Percentiles rank a stretch among this genome's conserved stretches.
Evolutionary conservation across 2,797 vertebrate species (phyloP).

Genomic region (Eulemur coronatus): DNA sequence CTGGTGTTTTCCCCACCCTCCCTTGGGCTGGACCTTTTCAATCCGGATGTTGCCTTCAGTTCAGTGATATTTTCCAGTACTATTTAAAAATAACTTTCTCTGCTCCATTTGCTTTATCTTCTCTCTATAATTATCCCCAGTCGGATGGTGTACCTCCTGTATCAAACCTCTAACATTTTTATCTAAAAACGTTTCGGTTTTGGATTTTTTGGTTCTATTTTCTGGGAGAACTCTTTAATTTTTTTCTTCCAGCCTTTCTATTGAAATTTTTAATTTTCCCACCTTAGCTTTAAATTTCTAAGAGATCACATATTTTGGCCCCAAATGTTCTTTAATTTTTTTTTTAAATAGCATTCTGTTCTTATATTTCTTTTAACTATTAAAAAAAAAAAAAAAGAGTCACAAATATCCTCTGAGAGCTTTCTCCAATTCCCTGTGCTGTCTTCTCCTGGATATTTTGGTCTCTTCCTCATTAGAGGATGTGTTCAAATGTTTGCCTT

Average conservation of each 20-base stretch:
- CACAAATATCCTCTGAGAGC: neutral
- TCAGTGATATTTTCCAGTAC: neutral
- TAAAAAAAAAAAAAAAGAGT: neutral
- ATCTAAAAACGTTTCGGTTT: neutral
- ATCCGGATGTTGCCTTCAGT: neutral
- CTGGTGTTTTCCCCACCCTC: neutral
- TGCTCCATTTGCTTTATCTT: neutral
- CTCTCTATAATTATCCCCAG: neutral
- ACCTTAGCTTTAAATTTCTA: neutral
- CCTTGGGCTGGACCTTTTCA: neutral
- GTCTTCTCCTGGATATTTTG: neutral
- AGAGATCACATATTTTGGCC: neutral
- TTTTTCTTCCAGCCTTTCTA: neutral
- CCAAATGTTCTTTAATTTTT: neutral
- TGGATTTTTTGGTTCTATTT: neutral
- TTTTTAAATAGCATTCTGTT: neutral
- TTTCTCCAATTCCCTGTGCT: neutral
- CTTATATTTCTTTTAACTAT: neutral
- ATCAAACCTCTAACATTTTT: slow-evolving; percentile 15
- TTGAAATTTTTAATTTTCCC: neutral
- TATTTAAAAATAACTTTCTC: neutral
- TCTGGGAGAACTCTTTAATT: neutral
- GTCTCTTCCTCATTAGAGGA: neutral
- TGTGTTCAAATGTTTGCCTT: neutral
- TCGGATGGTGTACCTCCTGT: neutral